A percentile compares a stretch with the other conserved stretches of the same genome.
These are phyloP conservation scores for Acleris holmiana DNA, from an alignment of 2,888 invertebrate genomes.

Conservation along the genomic window DNA sequence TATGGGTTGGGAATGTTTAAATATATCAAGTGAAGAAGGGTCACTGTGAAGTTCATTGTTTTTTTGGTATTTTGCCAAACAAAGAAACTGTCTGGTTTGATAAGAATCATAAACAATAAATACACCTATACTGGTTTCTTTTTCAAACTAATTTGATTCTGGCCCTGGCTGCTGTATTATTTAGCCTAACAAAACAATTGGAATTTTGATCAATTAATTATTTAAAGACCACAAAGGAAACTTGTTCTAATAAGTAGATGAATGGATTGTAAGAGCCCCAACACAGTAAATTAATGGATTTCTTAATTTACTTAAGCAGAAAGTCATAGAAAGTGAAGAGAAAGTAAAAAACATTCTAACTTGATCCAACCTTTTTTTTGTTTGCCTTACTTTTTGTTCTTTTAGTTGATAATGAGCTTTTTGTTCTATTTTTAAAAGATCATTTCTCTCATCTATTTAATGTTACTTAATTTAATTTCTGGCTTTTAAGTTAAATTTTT, in stretches of 20 bases:
- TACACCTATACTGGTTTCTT: background rate
- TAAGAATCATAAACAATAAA: slow-evolving; percentile 21
- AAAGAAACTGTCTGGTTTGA: slow-evolving; percentile 25
- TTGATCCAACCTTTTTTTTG: background rate
- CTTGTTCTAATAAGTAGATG: no score
- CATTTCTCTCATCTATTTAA: no score
- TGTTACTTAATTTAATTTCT: no score
- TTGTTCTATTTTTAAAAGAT: no score
- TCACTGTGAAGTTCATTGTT: slow-evolving; percentile 49
- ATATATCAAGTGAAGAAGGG: slow-evolving; percentile 37
- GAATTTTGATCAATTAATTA: no score
- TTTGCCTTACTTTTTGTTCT: slow-evolving; percentile 1
- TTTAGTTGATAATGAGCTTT: background rate
- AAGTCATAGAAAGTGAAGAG: slow-evolving; percentile 21
- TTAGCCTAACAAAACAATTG: no score
- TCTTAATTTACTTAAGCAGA: slow-evolving; percentile 14
- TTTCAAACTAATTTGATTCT: background rate
- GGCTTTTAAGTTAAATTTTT: no score
- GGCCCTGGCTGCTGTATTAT: no score
- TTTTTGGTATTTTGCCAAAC: slow-evolving; percentile 57
- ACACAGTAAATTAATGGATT: slow-evolving; percentile 5
- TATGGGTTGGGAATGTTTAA: slow-evolving; percentile 23
- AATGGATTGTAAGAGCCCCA: no score
- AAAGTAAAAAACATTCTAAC: slow-evolving; percentile 17
- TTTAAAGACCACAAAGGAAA: no score